A percentile compares a stretch with the other conserved stretches of the same genome.
Evolutionary conservation across 2,113 vertebrate species (phyloP).

Genomic region (Planiliza haematocheilus): DNA sequence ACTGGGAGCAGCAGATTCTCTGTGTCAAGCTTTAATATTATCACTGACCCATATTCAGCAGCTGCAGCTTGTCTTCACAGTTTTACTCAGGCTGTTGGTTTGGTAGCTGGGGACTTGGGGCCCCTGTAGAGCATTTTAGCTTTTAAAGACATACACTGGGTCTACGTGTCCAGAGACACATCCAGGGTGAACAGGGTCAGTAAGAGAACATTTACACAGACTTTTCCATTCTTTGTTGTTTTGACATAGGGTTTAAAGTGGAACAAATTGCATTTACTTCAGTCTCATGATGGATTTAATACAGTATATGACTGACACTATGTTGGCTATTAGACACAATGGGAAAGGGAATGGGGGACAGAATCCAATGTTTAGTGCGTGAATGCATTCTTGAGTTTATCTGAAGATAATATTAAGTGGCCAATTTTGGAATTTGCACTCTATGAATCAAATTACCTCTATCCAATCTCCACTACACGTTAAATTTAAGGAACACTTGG

Average conservation of each 20-base stretch:
- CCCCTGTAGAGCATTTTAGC: slow-evolving; percentile 43
- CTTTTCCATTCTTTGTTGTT: slow-evolving; percentile 16
- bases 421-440: too few relatives aligned
- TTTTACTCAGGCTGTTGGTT: slow-evolving; percentile 32
- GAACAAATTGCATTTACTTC: slow-evolving; percentile 11
- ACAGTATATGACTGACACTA: background rate
- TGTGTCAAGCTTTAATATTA: slow-evolving; percentile 60
- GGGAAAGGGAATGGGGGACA: background rate
- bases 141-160: slow-evolving; percentile 29
- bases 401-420: background rate
- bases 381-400: background rate
- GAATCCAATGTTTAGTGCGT: background rate
- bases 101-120: slow-evolving; percentile 44
- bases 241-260: slow-evolving; percentile 2
- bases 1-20: slow-evolving; percentile 47
- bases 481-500: too few relatives aligned
- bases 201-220: slow-evolving; percentile 30
- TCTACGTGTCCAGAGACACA: slow-evolving; percentile 56
- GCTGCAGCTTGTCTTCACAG: slow-evolving; percentile 49
- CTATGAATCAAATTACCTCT: too few relatives aligned
- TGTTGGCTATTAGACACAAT: slow-evolving; percentile 7
- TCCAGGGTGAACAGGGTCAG: slow-evolving; percentile 19
- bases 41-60: slow-evolving; percentile 70
- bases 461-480: too few relatives aligned
- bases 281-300: background rate